Conservation (phyloP, 1,140 invertebrate genomes). For the Bombus pascuorum region DNA sequence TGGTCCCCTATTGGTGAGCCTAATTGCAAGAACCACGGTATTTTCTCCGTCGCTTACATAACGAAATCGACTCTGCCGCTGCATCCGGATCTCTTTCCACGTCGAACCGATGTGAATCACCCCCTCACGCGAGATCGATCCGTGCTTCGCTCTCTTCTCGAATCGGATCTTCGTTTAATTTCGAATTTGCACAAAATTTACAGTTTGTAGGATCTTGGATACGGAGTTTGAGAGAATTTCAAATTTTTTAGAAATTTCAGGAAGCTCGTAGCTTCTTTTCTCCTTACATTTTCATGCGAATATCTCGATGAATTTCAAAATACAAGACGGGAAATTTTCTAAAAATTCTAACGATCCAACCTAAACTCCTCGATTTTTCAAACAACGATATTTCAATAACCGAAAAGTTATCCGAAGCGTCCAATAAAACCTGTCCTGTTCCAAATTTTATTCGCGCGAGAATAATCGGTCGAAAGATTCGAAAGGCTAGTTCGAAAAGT, state of each 20-base stretch:
- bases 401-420: no score
- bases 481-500: not conserved
- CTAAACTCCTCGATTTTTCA: no score
- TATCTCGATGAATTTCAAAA: no score
- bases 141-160: not conserved
- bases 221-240: no score
- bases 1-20: conserved; percentile 58
- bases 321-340: no score
- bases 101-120: conserved; percentile 47
- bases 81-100: conserved; percentile 52
- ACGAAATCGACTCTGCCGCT: conserved; percentile 52
- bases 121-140: conserved; percentile 56
- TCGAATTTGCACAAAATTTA: not conserved
- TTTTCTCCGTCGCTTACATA: conserved; percentile 60
- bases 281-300: no score
- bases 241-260: no score
- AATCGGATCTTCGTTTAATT: conserved; percentile 45
- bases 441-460: conserved; percentile 27
- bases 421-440: conserved; percentile 1
- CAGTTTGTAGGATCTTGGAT: no score
- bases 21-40: conserved; percentile 64
- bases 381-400: no score
- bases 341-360: no score
- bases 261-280: no score
- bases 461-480: no score